Conservation (phyloP, 2,797 vertebrate genomes). For the Sebastes trivittatus region DNA sequence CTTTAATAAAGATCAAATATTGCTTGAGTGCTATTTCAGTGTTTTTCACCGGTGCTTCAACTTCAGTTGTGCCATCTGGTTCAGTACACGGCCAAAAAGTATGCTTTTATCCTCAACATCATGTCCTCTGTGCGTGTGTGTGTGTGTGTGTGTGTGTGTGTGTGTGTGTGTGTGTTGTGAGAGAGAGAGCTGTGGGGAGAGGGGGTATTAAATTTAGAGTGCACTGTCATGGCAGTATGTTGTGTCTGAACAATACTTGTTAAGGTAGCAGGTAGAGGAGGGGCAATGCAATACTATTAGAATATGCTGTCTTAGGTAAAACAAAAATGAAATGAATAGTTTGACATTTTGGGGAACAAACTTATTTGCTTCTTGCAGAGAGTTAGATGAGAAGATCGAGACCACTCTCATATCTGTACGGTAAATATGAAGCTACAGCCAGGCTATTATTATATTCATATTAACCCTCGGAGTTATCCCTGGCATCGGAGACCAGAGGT, state of each 20-base stretch:
- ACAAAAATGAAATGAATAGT: not conserved
- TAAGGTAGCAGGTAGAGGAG: not conserved
- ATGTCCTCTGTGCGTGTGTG: not conserved
- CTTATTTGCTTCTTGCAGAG: not conserved
- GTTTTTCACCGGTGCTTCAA: conserved; percentile 27
- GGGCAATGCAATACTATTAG: not conserved
- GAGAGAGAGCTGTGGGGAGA: not conserved
- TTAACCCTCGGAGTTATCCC: no score
- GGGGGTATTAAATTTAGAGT: conserved; percentile 2
- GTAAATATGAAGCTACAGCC: not conserved
- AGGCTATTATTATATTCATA: not conserved
- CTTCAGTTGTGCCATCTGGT: conserved; percentile 51
- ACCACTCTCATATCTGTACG: not conserved
- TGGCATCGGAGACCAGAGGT: no score
- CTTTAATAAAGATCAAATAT: conserved; percentile 62
- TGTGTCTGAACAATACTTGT: not conserved
- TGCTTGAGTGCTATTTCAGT: conserved; percentile 38
- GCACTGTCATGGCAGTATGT: not conserved
- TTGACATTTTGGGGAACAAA: not conserved
- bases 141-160: not conserved
- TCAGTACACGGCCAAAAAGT: conserved; percentile 6
- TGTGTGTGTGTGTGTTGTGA: not conserved
- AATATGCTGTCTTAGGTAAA: not conserved
- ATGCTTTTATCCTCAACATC: conserved; percentile 40
- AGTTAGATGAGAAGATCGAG: not conserved